Conservation (phyloP, 2,888 invertebrate genomes). For the Leptopterna dolabrata region DNA sequence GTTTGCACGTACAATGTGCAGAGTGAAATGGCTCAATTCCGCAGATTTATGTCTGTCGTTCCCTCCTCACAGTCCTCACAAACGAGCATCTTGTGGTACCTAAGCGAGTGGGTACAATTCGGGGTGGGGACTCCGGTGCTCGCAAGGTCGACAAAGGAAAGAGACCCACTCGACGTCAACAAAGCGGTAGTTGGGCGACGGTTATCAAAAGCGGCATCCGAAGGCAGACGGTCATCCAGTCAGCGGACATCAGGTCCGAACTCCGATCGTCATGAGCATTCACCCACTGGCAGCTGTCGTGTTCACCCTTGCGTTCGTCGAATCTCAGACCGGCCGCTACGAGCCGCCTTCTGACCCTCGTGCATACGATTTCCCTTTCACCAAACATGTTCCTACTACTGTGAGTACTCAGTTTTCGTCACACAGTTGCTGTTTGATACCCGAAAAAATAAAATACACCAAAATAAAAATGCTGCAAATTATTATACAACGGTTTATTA, state of each 20-base stretch:
- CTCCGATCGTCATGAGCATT: not conserved
- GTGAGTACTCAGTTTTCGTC: not conserved
- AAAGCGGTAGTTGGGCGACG: no score
- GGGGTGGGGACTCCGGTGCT: not conserved
- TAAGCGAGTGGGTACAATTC: no score
- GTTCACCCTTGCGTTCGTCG: not conserved
- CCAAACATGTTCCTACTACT: not conserved
- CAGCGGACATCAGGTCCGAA: not conserved
- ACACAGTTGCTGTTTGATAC: no score
- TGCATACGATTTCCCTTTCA: slow-evolving; percentile 27
- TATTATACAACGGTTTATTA: no score
- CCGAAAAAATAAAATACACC: not conserved
- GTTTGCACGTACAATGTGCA: no score
- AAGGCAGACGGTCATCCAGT: not conserved
- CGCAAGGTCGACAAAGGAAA: not conserved
- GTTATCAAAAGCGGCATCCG: not conserved
- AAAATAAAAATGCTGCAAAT: not conserved
- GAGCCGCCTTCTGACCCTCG: slow-evolving; percentile 17
- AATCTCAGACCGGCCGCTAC: slow-evolving; percentile 19
- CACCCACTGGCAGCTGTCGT: not conserved
- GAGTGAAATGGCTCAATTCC: no score
- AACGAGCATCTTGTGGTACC: no score
- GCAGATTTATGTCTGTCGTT: no score
- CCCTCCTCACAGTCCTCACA: no score
- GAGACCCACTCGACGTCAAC: not conserved